A percentile compares a stretch with the other conserved stretches of the same genome.
These are phyloP conservation scores for Brenthis hecate DNA, from an alignment of 2,888 invertebrate species.

Conservation along the genomic window DNA sequence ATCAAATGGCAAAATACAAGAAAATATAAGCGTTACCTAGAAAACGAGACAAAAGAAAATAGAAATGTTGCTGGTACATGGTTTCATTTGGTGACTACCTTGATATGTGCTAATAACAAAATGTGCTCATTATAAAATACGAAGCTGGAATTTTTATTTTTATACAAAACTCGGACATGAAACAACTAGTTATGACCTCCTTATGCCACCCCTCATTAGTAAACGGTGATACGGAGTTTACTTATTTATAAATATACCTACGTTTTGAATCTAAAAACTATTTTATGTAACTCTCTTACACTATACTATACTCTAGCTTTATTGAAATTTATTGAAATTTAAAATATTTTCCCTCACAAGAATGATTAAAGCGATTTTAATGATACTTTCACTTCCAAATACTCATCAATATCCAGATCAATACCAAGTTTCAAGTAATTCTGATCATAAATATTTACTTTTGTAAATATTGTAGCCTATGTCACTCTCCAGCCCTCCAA, in stretches of 20 bases:
- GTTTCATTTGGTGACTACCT: constrained; percentile 20
- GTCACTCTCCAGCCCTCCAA: too few species aligned
- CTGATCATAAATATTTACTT: too few species aligned
- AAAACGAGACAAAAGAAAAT: constrained; percentile 14
- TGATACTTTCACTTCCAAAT: too few species aligned
- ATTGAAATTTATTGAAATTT: too few species aligned
- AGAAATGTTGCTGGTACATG: background rate
- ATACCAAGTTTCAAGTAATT: too few species aligned
- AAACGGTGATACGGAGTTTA: constrained; percentile 27
- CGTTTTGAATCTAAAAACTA: constrained; percentile 2
- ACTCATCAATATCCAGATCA: too few species aligned
- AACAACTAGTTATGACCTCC: constrained; percentile 33
- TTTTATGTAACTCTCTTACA: constrained; percentile 18
- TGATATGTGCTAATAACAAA: constrained; percentile 24
- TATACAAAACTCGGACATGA: constrained; percentile 18
- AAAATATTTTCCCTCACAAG: too few species aligned
- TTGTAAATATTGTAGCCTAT: too few species aligned
- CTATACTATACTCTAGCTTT: background rate
- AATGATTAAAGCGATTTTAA: too few species aligned
- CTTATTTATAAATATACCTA: constrained; percentile 20
- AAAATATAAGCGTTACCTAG: background rate
- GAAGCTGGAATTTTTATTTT: constrained; percentile 25
- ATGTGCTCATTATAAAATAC: constrained; percentile 26
- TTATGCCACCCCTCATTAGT: constrained; percentile 36
- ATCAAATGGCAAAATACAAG: background rate